Base-by-base conservation (phyloP, 2,888 invertebrate genomes). In the Ochlodes sylvanus region DNA sequence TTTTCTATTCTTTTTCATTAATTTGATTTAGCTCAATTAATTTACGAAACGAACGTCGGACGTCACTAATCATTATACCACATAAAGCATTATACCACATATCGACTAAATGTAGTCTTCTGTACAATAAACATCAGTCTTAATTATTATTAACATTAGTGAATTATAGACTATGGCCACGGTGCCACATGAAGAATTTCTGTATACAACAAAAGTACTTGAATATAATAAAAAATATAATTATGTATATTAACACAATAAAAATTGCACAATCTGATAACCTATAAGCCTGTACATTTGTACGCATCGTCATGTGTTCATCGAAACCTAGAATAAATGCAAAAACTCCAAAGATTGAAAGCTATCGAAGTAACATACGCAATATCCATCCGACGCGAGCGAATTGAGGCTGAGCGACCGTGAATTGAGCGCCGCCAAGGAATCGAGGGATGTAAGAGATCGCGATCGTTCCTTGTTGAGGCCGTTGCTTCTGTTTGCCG, bases 371-470 rank as follows among this genome's bases (percentile, higher is more conserved):
- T 60, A 75, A 89, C 97, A 94, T 96, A 97, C 97, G 94, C 95
- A 95, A 82, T 97, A 97, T 93, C 97, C 97, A 91, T 97, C 97
- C 70, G 97, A 97, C 77, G 96, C 95, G 71, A 96, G 92, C 14
- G 96, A 96, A 58, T 94, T 95, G 75, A 96, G 94, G 85, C 96
- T 96, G 69, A 95, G 85, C 3, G 95, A 95, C 64, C 95, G 90
- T 73, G 85, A 93, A 81, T 76, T 93, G 81, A 94, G 89, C 14
- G 79, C 76, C 6, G 78, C 85, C 41, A 79, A 58, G 0, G 83
- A 82, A 62, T 89, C 89, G 62, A 92, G 83, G 9, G 89, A 86
- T 68, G 84, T 89, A 44, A 92, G 86, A 27, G 93, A 93, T 52
- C 92, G 84, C 9, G 93, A 93, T 56, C 89, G 84, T 76, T 93